These are phyloP conservation scores for Pocillopora verrucosa DNA, from an alignment of 64 coral and sea anemone species.

Conservation along the genomic window DNA sequence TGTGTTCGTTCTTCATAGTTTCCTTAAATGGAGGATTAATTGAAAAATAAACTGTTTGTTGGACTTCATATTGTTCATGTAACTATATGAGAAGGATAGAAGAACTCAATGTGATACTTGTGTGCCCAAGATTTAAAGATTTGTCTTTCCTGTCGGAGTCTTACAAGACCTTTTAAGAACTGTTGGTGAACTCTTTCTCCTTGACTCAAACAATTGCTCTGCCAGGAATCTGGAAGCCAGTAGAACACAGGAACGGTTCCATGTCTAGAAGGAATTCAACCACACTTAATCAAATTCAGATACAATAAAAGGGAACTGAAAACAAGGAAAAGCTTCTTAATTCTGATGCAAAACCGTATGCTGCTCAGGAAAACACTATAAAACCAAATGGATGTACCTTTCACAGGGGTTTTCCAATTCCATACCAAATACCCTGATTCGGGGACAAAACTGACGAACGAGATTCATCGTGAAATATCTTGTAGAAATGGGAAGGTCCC, in stretches of 20 bases:
- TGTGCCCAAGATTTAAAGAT: conserved; percentile 42
- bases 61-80: background rate
- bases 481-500: conserved; percentile 41
- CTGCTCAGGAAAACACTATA: background rate
- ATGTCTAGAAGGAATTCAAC: background rate
- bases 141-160: conserved; percentile 33
- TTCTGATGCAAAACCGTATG: background rate
- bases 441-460: conserved; percentile 35
- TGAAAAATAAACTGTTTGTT: background rate
- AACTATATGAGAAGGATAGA: conserved; percentile 54
- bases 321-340: background rate
- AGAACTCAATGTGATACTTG: conserved; percentile 58
- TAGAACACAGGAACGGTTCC: conserved; percentile 12
- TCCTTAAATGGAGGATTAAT: too few species aligned
- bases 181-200: background rate
- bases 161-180: conserved; percentile 20
- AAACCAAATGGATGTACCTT: conserved; percentile 27
- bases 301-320: background rate
- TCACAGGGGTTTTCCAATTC: conserved; percentile 56
- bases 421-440: conserved; percentile 61
- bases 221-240: conserved; percentile 39
- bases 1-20: too few species aligned
- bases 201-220: background rate
- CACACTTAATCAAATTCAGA: background rate
- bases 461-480: conserved; percentile 43